Conservation (phyloP, 2,797 vertebrate species). For the Liasis olivaceus region DNA sequence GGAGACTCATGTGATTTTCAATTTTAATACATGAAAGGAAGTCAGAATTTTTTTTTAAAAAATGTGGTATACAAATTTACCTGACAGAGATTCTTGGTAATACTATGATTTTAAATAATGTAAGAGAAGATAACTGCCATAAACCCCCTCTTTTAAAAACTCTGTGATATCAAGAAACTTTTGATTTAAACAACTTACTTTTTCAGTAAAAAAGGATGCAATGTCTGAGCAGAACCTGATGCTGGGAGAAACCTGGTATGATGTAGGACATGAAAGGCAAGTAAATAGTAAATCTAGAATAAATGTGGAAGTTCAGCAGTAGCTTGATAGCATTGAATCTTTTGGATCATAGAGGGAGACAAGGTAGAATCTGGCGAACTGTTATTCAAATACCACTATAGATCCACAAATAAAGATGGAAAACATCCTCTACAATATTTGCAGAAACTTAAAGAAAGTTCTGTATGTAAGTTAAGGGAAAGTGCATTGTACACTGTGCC, state of each 20-base stretch:
- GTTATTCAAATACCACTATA: neutral
- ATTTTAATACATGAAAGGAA: constrained; percentile 40
- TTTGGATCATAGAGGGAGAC: neutral
- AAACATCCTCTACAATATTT: neutral
- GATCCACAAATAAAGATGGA: neutral
- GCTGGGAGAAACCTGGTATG: neutral
- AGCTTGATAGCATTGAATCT: neutral
- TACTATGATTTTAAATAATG: constrained; percentile 2
- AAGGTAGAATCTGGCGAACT: neutral
- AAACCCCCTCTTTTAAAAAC: neutral
- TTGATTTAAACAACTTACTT: neutral
- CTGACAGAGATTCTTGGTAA: constrained; percentile 1
- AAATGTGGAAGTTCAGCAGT: neutral
- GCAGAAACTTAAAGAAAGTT: neutral
- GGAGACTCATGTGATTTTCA: constrained; percentile 7
- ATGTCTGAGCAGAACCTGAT: neutral
- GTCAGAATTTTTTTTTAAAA: neutral
- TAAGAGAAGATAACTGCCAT: neutral
- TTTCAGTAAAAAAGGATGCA: neutral
- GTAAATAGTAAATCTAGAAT: neutral
- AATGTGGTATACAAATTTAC: constrained; percentile 2
- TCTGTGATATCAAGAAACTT: neutral
- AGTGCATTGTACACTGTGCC: too few species aligned
- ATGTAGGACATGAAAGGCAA: neutral
- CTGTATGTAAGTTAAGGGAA: neutral